Conservation (phyloP, 2,888 invertebrate genomes). For the Rhodophaea formosa region DNA sequence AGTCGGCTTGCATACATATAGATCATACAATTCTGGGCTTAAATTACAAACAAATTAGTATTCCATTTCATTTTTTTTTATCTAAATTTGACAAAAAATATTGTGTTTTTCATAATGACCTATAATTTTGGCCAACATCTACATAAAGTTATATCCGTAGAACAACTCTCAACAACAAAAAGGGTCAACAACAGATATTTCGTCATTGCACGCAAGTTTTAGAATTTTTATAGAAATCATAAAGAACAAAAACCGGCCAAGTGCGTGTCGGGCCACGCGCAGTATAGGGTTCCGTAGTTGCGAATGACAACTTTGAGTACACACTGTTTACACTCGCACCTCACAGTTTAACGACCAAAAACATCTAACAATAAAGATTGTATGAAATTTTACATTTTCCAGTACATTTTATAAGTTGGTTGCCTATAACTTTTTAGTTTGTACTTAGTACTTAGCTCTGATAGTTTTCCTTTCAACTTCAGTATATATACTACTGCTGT, state of each 20-base stretch:
- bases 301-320: too few species aligned
- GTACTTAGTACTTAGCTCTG: too few species aligned
- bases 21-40: constrained; percentile 5
- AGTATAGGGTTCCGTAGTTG: too few species aligned
- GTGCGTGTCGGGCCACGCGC: too few species aligned
- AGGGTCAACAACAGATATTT: constrained; percentile 2
- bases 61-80: not conserved
- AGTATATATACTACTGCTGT: too few species aligned
- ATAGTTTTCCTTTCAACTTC: too few species aligned
- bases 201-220: constrained; percentile 6
- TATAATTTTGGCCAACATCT: not conserved
- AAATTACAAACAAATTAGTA: constrained; percentile 3
- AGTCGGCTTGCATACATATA: not conserved
- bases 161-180: constrained; percentile 11
- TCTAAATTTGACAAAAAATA: constrained; percentile 5
- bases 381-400: too few species aligned
- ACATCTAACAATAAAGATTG: too few species aligned
- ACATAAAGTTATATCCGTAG: constrained; percentile 9
- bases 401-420: too few species aligned
- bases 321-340: too few species aligned
- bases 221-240: not conserved
- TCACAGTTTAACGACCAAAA: too few species aligned
- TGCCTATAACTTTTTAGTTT: too few species aligned
- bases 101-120: not conserved
- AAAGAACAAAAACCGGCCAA: not conserved